Evolutionary conservation across 2,797 vertebrate genomes (phyloP).

Genomic region (Myripristis jacobus): DNA sequence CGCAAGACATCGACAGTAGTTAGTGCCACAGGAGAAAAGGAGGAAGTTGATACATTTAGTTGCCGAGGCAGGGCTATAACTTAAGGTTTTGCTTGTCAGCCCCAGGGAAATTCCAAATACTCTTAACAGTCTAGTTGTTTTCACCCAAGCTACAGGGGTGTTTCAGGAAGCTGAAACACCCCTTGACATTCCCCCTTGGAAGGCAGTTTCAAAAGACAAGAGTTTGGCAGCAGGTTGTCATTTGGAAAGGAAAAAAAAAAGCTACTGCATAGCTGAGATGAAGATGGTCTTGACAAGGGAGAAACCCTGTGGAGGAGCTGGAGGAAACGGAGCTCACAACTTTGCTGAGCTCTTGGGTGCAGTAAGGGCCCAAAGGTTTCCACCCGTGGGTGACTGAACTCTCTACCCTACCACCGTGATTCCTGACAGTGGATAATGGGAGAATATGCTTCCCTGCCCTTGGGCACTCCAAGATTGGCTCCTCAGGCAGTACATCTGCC

Average conservation of each 20-base stretch:
- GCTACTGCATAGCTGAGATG: not conserved
- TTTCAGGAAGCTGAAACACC: conserved; percentile 25
- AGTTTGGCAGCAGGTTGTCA: conserved; percentile 37
- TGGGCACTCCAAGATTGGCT: too few relatives aligned
- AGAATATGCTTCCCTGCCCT: not conserved
- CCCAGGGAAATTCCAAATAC: conserved; percentile 45
- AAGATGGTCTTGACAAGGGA: conserved; percentile 21
- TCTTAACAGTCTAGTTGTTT: conserved; percentile 24
- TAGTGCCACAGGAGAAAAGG: not conserved
- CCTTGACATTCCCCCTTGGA: conserved; percentile 31
- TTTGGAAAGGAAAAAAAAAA: conserved; percentile 31
- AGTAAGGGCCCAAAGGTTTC: conserved; percentile 19
- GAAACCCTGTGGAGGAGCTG: not conserved
- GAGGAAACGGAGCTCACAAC: not conserved
- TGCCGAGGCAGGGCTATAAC: conserved; percentile 5
- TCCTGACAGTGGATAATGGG: conserved; percentile 15
- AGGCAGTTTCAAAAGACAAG: conserved; percentile 23
- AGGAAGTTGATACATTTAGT: conserved; percentile 14
- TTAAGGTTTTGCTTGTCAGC: conserved; percentile 1
- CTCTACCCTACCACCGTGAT: not conserved
- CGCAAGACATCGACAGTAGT: conserved; percentile 18
- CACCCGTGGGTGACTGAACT: conserved; percentile 23
- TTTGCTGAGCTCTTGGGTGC: too few relatives aligned
- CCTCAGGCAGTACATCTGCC: too few relatives aligned
- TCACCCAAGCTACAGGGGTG: conserved; percentile 26